Evolutionary conservation across 2,888 invertebrate genomes (phyloP).

Genomic region (Hofmannophila pseudospretella): DNA sequence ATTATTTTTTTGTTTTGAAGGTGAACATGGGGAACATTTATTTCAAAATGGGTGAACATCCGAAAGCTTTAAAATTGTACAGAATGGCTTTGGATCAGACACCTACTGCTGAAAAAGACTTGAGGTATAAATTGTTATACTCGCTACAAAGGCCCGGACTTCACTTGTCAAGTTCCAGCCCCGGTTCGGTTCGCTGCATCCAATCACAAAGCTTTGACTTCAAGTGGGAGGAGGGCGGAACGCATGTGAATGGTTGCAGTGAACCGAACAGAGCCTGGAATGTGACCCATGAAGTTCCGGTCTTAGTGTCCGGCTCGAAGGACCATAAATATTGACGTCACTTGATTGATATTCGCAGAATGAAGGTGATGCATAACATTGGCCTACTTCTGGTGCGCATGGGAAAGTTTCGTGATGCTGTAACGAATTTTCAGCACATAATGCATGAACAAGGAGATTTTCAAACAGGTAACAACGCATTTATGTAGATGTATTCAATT

Average conservation of each 20-base stretch:
- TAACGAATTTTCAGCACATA: slow-evolving; percentile 97
- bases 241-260: too few relatives aligned
- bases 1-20: too few relatives aligned
- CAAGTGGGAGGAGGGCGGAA: too few relatives aligned
- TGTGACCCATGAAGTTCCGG: too few relatives aligned
- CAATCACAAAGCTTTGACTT: too few relatives aligned
- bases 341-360: slow-evolving; percentile 66
- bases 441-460: slow-evolving; percentile 97
- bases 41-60: slow-evolving; percentile 94
- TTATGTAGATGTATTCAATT: too few relatives aligned
- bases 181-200: too few relatives aligned
- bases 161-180: too few relatives aligned
- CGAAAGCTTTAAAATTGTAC: slow-evolving; percentile 97
- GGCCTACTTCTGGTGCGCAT: slow-evolving; percentile 95
- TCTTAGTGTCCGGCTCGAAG: background rate
- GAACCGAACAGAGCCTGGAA: too few relatives aligned
- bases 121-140: slow-evolving; percentile 78
- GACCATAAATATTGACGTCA: background rate
- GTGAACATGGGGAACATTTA: slow-evolving; percentile 98
- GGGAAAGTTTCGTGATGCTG: slow-evolving; percentile 97
- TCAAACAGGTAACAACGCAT: slow-evolving; percentile 78
- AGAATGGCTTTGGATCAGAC: slow-evolving; percentile 99
- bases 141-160: too few relatives aligned
- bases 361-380: slow-evolving; percentile 99
- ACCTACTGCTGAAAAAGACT: slow-evolving; percentile 93